These are phyloP conservation scores for Scolopax rusticola DNA, from an alignment of 2,797 vertebrate genomes.

Conservation along the genomic window DNA sequence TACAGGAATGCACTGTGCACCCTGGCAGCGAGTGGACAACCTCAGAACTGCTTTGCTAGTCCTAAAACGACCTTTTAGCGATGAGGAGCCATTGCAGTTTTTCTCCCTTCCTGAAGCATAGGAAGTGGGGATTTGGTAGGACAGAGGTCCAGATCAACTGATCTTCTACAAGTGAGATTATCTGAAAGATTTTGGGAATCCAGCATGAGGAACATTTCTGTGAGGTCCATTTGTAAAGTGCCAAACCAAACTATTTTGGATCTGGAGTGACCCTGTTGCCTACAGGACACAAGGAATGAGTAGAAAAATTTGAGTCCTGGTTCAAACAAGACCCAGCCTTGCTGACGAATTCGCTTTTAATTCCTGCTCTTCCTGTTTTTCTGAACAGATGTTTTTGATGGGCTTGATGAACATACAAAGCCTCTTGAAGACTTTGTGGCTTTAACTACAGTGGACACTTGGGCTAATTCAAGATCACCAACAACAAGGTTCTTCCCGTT, in stretches of 20 bases:
- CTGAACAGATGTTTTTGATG: background rate
- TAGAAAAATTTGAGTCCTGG: background rate
- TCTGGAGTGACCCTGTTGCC: background rate
- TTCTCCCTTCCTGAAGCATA: background rate
- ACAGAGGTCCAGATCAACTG: background rate
- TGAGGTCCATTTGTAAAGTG: background rate
- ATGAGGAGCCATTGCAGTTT: background rate
- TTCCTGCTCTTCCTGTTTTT: background rate
- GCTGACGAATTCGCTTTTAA: background rate
- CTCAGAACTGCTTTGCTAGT: background rate
- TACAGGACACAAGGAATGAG: background rate
- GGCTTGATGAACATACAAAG: background rate
- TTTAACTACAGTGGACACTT: background rate
- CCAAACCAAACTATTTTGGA: background rate
- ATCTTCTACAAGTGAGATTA: background rate
- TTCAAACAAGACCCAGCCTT: background rate
- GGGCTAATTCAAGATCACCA: background rate
- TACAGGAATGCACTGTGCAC: background rate
- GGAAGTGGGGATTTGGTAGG: background rate
- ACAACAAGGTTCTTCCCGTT: fast-evolving
- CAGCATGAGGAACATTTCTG: background rate
- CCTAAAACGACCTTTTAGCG: background rate
- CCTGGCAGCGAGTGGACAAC: background rate
- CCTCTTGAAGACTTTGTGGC: background rate
- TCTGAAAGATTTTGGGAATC: background rate